Conservation (phyloP, 2,797 vertebrate genomes). For the Acropternis orthonyx region DNA sequence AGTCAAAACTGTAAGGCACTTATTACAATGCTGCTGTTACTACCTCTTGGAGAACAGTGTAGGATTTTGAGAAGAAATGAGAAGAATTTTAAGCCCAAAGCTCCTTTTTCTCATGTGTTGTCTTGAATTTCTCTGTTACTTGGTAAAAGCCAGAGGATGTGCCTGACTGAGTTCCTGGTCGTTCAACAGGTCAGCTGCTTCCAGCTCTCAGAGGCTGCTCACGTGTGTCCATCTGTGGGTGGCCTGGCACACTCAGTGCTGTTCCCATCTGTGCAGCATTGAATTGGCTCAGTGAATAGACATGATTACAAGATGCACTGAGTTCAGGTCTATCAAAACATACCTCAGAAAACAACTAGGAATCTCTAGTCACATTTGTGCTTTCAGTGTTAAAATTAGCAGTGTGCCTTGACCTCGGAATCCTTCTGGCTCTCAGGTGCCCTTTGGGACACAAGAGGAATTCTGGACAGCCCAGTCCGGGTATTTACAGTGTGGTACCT, state of each 20-base stretch:
- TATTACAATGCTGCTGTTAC: background rate
- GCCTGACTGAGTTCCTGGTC: background rate
- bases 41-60: background rate
- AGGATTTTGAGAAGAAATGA: background rate
- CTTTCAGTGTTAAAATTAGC: background rate
- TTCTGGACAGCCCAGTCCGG: accelerated
- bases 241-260: background rate
- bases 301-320: background rate
- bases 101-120: background rate
- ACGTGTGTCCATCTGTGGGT: accelerated
- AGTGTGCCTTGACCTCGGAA: background rate
- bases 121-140: background rate
- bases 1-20: background rate
- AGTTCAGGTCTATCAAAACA: background rate
- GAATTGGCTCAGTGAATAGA: background rate
- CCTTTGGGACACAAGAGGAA: background rate
- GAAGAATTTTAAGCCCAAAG: background rate
- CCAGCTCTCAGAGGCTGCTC: background rate
- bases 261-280: background rate
- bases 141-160: background rate
- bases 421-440: background rate
- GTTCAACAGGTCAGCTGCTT: background rate
- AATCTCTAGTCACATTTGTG: background rate
- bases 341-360: background rate
- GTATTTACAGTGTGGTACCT: background rate